These are phyloP conservation scores for Drosophila elegans DNA, from an alignment of 1,140 invertebrate genomes.

Conservation along the genomic window DNA sequence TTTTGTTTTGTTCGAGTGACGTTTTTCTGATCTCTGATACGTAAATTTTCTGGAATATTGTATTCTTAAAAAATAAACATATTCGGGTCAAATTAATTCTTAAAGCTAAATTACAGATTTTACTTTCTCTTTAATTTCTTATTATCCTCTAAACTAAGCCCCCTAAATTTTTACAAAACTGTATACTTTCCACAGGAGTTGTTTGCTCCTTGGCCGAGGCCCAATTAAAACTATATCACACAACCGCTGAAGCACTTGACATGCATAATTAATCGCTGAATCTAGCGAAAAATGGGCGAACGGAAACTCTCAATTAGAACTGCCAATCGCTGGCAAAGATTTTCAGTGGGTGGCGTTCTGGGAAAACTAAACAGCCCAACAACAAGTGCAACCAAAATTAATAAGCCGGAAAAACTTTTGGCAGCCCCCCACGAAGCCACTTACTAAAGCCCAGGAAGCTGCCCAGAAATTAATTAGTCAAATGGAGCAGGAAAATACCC, in stretches of 20 bases:
- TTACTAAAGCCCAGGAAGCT: constrained; percentile 49
- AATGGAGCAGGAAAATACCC: constrained; percentile 37
- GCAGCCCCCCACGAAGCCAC: neutral
- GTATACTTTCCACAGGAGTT: neutral
- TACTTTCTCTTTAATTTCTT: too few relatives aligned
- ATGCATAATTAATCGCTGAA: constrained; percentile 37
- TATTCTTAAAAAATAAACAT: too few relatives aligned
- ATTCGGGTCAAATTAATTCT: too few relatives aligned
- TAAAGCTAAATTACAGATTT: too few relatives aligned
- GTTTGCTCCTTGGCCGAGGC: neutral
- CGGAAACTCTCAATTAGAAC: constrained; percentile 35
- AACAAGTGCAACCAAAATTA: constrained; percentile 44
- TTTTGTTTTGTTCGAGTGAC: too few relatives aligned
- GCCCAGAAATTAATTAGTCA: constrained; percentile 75
- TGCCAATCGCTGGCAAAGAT: constrained; percentile 42
- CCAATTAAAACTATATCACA: neutral
- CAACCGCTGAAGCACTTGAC: constrained; percentile 5
- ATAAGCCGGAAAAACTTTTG: constrained; percentile 59
- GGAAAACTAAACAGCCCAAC: constrained; percentile 21
- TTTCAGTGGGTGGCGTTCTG: constrained; percentile 23
- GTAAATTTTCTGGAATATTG: too few relatives aligned
- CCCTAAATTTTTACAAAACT: too few relatives aligned
- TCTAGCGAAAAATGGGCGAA: constrained; percentile 9
- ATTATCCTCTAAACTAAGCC: too few relatives aligned
- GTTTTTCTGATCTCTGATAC: too few relatives aligned